Evolutionary conservation across 2,113 vertebrate genomes (phyloP), one percentile per base, ranked within the genome.

Genomic region (Romanogobio albipinnatus): DNA sequence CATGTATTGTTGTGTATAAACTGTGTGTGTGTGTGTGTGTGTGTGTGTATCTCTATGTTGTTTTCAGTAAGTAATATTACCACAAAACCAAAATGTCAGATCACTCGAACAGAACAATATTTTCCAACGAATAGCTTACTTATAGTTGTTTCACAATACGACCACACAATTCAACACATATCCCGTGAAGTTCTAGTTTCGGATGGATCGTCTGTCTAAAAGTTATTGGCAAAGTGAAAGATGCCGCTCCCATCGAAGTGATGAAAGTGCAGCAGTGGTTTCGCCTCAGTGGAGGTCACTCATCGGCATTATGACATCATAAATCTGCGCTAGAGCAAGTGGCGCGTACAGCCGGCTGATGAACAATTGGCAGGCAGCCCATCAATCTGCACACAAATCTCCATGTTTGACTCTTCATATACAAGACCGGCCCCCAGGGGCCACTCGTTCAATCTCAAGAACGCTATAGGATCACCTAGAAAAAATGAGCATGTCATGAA

Each of bases 261-360:
- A 81, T 64, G 51, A 51, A 75, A 84, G 39, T 26, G 47, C 61
- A 84, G 19, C 51, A 1, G 11, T 19, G 9, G 43, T 61, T 17
- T 26, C 11, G 43, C 45, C 76, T 61, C n/a, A 68, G 53, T 15
- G 64, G 73, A 81, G 78, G 58, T 85, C 77, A 74, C 33, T 36
- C 10, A 24, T 59, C n/a, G 62, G 70, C 47, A n/a, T 29, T 43
- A 81, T 58, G 53, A 70, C 85, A 68, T 51, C 85, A 76, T 86
- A 58, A 76, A 58, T 51, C 47, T 15, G 73, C 47, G 13, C 29
- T 26, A 10, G 19, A 33, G 45, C 59, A 29, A 26, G 29, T 2
- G 22, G 61, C 9, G 24, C 73, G 13, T 6, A 58, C 47, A 51
- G 17, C 22, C 19, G 9, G 39, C 39, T 61, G 84, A 79, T 80